Percentiles rank a stretch among this genome's conserved stretches.
These are phyloP conservation scores for Hozukius guyotensis DNA, from an alignment of 2,797 vertebrate genomes.

Conservation along the genomic window DNA sequence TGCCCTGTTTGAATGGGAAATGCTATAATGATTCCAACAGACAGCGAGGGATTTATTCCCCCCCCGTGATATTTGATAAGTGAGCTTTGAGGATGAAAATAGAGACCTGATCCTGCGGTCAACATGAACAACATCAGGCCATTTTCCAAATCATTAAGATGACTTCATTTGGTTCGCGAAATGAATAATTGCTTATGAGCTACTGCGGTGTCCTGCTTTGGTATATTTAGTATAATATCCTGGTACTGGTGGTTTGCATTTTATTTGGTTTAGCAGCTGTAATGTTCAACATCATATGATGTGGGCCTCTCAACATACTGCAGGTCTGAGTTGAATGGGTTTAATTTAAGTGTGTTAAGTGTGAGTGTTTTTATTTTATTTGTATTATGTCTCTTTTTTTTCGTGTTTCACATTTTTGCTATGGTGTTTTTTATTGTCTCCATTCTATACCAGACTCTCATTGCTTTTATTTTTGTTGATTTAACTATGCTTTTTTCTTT, in stretches of 20 bases:
- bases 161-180: constrained; percentile 53
- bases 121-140: constrained; percentile 29
- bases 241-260: constrained; percentile 34
- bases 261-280: constrained; percentile 33
- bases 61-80: constrained; percentile 68
- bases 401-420: neutral
- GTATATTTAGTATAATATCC: constrained; percentile 25
- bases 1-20: constrained; percentile 85
- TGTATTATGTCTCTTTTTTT: neutral
- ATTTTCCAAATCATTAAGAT: constrained; percentile 39
- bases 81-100: constrained; percentile 53
- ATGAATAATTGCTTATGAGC: constrained; percentile 10
- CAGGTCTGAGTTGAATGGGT: too few relatives aligned
- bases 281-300: neutral
- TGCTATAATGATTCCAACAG: constrained; percentile 75
- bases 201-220: constrained; percentile 3
- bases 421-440: neutral
- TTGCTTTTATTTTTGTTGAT: neutral
- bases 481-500: neutral
- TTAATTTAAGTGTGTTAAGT: too few relatives aligned
- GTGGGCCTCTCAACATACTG: too few relatives aligned
- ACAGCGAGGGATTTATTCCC: constrained; percentile 47
- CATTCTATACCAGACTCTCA: neutral
- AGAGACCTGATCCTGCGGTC: constrained; percentile 46
- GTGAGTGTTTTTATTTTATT: too few relatives aligned